Evolutionary conservation across 1,140 invertebrate species (phyloP), one percentile per base, ranked within the genome.

Genomic region (Nixonia krombeini): DNA sequence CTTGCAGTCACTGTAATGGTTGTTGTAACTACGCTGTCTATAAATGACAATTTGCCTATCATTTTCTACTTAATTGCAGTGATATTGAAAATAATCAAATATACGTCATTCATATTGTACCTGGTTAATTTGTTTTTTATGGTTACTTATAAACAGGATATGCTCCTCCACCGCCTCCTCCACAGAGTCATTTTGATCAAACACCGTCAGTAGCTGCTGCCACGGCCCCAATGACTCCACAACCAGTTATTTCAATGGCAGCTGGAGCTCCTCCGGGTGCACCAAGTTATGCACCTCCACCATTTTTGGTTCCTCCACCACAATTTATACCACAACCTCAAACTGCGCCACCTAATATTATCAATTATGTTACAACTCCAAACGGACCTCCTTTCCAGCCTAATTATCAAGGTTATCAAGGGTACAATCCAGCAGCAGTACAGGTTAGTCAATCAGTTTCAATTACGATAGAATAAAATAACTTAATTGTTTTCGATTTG

Each of bases 291-390:
- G 78, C 80, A 18, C 76, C 82, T 23, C 82, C 84, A 0, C 74
- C 84, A 1, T 85, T 83, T 44, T 73, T 84, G 42, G 82, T 84
- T 49, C 82, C 83, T 26, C 78, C 82, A 0, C 82, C 85, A 0
- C 84, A 85, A 16, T 86, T 84, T 25, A 80, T 84, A 50, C 57
- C 82, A 18, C n/a, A n/a, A n/a, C 73, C 83, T 3, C 85, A 84
- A 64, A 76, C 82, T 8, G 79, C 85, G 18, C 84, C 84, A 42
- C 82, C 82, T 46, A 84, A 62, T 33, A 79, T 85, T 35, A 81
- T 84, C n/a, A 85, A 84, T 74, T 85, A 83, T 18, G 83, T 85
- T 15, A 55, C 81, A 41, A 76, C 75, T 17, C 82, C 82, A 2
- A 84, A 77, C 26, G 83, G 82, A 7, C 82, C 84, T 23, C 47